Evolutionary conservation across 1,140 invertebrate genomes (phyloP), one percentile per base, ranked within the genome.

Genomic region (Nephotettix cincticeps): DNA sequence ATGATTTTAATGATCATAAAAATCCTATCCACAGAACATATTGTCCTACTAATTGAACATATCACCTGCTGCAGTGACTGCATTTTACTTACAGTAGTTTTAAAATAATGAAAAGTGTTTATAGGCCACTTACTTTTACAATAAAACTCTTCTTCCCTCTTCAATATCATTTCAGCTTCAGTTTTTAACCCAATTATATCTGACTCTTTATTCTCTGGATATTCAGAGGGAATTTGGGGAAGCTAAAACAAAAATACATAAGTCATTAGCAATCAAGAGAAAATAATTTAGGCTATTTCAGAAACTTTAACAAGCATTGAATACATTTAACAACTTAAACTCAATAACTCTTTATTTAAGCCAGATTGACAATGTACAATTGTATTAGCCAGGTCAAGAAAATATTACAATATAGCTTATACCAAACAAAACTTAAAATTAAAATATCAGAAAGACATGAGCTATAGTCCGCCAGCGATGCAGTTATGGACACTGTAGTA

Each of bases 81-180:
- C n/a, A n/a, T n/a, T n/a, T n/a, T n/a, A n/a, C n/a, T n/a, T n/a
- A n/a, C n/a, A n/a, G n/a, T n/a, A n/a, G n/a, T n/a, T n/a, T n/a
- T n/a, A n/a, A n/a, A n/a, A n/a, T n/a, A n/a, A n/a, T n/a, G n/a
- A n/a, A n/a, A n/a, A n/a, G n/a, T n/a, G n/a, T 3, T n/a, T 19
- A 68, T 1, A 21, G 40, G 2, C 36, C 36, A 72, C 54, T 72
- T 68, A 68, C 71, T 63, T 45, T 40, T 61, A 43, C 28, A 63
- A 23, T 47, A 65, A 1, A 45, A 43, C 14, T 63, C 54, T 19
- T 54, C 45, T 47, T 69, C 54, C 19, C 68, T 40, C 27, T 68
- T 51, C 9, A 73, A 54, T 23, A 73, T 36, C 47, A 63, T 66
- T 69, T 73, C 72, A 1, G 72, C 72, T 69, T 73, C 72, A 17